These are phyloP conservation scores for Battus philenor DNA, from an alignment of 1,140 invertebrate genomes.

Conservation along the genomic window DNA sequence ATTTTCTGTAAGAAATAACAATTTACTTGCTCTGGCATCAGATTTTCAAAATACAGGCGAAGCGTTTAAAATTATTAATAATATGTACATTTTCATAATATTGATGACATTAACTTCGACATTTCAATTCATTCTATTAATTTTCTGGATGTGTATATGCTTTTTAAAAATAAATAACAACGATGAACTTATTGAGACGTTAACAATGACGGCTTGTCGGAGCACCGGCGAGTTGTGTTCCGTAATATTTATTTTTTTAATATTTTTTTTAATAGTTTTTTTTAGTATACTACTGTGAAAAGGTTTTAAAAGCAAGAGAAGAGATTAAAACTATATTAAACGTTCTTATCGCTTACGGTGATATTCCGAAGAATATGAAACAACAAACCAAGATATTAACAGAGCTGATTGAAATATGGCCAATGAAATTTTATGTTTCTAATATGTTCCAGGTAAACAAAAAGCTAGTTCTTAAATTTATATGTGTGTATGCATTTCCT, in stretches of 20 bases:
- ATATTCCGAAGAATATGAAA: slow-evolving; percentile 27
- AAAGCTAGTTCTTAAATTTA: slow-evolving; percentile 40
- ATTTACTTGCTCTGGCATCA: slow-evolving; percentile 28
- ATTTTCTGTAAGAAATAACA: slow-evolving; percentile 26
- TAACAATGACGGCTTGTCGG: slow-evolving; percentile 28
- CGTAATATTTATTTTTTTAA: slow-evolving; percentile 36
- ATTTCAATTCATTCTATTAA: slow-evolving; percentile 36
- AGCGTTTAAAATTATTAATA: slow-evolving; percentile 27
- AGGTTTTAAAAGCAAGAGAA: slow-evolving; percentile 25
- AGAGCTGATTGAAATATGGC: slow-evolving; percentile 36
- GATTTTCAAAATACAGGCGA: slow-evolving; percentile 31
- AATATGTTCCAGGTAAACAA: slow-evolving; percentile 43
- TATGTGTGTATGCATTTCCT: slow-evolving; percentile 39
- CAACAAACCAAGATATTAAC: slow-evolving; percentile 42
- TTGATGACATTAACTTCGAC: slow-evolving; percentile 37
- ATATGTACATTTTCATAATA: slow-evolving; percentile 33
- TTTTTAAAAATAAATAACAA: slow-evolving; percentile 26
- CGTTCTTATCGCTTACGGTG: slow-evolving; percentile 37
- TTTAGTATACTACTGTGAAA: slow-evolving; percentile 39
- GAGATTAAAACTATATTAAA: slow-evolving; percentile 31
- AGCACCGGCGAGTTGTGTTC: slow-evolving; percentile 24
- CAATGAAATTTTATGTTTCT: slow-evolving; percentile 30
- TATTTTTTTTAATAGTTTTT: no score
- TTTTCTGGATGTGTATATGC: slow-evolving; percentile 33
- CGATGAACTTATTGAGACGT: slow-evolving; percentile 3